Evolutionary conservation across 2,797 vertebrate species (phyloP), one percentile per base, ranked within the genome.

Genomic region (Buphagus erythrorhynchus): DNA sequence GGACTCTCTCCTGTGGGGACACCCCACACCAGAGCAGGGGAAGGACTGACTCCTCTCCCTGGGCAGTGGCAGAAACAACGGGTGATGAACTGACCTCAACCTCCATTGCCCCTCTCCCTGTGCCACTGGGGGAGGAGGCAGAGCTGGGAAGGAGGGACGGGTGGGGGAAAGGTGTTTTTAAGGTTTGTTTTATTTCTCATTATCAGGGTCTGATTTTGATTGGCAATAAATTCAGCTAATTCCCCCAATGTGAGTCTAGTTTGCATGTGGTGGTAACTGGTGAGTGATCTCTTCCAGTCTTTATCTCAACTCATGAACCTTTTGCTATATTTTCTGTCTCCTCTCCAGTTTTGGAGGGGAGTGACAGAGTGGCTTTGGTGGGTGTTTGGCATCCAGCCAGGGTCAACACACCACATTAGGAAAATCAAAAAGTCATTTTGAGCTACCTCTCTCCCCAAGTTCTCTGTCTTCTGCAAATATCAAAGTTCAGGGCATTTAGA

Each of bases 1-100:
- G 25, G 8, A 20, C 25, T 33, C 3, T 29, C 13, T 40, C 5
- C 10, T 29, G 26, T 22, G 8, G 8, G 29, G 11, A 2, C 4
- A 40, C 3, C 29, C 59, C 54, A 31, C 4, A 0, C 0, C 19
- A 31, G 11, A 88, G 25, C 29, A 52, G 38, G 38, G 52, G 46
- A 66, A 52, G 54, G 61, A n/a, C 13, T 67, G 61, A 16, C 16
- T 67, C 31, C 26, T 54, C 17, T 67, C 21, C 38, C 19, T 25
- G 33, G 13, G 29, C 31, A 51, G 51, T 4, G 18, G 7, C 19
- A 59, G 21, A 40, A 54, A 40, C 6, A 46, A 4, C 0, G 0
- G 11, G 18, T 3, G 13, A 16, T 54, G 46, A 28, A 22, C 17
- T 11, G 10, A 48, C 17, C 40, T 7, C 4, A 42, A 40, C 8